Base-by-base conservation (phyloP, 1,140 invertebrate genomes). In the Muscidifurax raptorellus region DNA sequence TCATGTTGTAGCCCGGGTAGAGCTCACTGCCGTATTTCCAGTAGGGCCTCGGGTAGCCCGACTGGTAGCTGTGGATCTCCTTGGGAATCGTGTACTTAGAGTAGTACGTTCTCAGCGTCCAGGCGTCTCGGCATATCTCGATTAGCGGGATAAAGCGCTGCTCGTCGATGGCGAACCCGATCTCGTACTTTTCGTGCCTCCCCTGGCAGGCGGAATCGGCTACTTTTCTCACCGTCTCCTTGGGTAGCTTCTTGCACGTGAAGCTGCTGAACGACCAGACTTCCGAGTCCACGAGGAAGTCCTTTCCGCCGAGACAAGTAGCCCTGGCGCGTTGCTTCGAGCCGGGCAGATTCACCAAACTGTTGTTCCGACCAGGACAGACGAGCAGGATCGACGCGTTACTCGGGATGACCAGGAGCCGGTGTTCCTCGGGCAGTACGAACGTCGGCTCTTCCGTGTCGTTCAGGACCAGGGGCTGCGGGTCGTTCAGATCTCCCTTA, bases 101-200 rank as follows among this genome's bases (percentile, higher is more conserved):
- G 77, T 93, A 94, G 59, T 92, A 90, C 0, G 93, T 94, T 2
- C 85, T 86, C 40, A 90, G 90, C 28, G 89, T 91, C 40, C 87
- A 75, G 44, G 93, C 90, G 80, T 94, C 89, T 28, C 91, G 92
- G 78, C 93, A 94, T 5, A 94, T 85, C 85, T 93, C 90, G 69
- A 93, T 89, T 18, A 92, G 88, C 22, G 88, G 87, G 25, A 93
- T 81, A 32, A 93, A 93, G 1, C 15, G n/a, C 15, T 44, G 32
- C 0, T 84, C 32, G 0, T 71, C 30, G 30, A 90, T 27, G 0
- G 76, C 13, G 80, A 91, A 91, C 47, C 91, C 90, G 22, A 91
- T 88, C 40, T 89, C 86, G 10, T 83, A 66, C 1, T 25, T 81
- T 13, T 77, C 77, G 67, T 85, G 86, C 4, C 47, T 27, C 15